These are phyloP conservation scores for Merodon equestris DNA, from an alignment of 2,888 invertebrate genomes.

Conservation along the genomic window DNA sequence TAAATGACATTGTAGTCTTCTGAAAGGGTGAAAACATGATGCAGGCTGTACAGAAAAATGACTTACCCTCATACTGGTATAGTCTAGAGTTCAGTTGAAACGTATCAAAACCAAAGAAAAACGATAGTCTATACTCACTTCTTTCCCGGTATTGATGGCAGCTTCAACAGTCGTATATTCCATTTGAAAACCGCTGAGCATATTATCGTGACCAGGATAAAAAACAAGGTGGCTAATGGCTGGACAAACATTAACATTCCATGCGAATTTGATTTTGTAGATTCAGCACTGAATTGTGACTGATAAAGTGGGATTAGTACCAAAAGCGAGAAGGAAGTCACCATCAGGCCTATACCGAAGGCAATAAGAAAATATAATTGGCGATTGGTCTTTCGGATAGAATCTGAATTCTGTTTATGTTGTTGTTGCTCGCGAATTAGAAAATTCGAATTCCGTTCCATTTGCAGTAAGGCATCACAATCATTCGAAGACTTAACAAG, in stretches of 20 bases:
- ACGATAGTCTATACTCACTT: constrained; percentile 68
- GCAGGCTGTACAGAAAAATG: too few relatives aligned
- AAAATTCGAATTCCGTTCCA: constrained; percentile 63
- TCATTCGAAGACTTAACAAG: constrained; percentile 57
- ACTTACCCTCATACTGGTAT: too few relatives aligned
- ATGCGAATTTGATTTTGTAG: constrained; percentile 69
- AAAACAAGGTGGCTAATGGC: constrained; percentile 69
- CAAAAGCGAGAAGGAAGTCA: constrained; percentile 80
- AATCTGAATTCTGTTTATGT: constrained; percentile 61
- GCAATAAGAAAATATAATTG: constrained; percentile 73
- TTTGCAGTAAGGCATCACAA: constrained; percentile 60
- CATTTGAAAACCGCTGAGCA: constrained; percentile 70
- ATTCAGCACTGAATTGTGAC: constrained; percentile 70
- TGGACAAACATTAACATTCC: constrained; percentile 71
- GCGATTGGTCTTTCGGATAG: constrained; percentile 59
- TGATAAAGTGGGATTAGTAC: constrained; percentile 80
- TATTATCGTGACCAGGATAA: constrained; percentile 65
- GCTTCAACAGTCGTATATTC: constrained; percentile 70
- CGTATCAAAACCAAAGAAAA: too few relatives aligned
- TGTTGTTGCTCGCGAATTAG: constrained; percentile 68
- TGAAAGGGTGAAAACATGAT: too few relatives aligned
- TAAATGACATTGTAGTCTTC: too few relatives aligned
- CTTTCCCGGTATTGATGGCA: constrained; percentile 69
- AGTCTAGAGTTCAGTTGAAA: too few relatives aligned
- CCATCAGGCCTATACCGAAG: constrained; percentile 78